Evolutionary conservation across 2,797 vertebrate genomes (phyloP).

Genomic region (Platyrinchus mystaceus): DNA sequence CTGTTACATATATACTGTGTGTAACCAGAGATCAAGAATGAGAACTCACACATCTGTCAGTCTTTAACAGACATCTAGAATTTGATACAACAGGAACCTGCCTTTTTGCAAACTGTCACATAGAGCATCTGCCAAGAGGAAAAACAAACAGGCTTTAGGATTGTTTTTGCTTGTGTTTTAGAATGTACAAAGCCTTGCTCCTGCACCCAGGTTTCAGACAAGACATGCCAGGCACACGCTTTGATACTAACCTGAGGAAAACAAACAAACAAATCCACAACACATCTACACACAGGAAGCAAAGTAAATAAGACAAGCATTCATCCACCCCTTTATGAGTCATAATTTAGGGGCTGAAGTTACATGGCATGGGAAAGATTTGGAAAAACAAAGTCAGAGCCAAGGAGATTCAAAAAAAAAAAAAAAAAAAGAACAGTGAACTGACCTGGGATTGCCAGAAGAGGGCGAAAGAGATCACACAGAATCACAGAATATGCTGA

Average conservation of each 20-base stretch:
- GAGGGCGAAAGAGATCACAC: not conserved
- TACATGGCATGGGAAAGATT: not conserved
- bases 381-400: not conserved
- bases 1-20: not conserved
- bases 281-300: not conserved
- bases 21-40: not conserved
- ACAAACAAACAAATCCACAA: not conserved
- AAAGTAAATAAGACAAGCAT: not conserved
- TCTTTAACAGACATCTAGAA: not conserved
- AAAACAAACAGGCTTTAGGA: not conserved
- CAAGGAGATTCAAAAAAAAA: not conserved
- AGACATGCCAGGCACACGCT: not conserved
- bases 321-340: not conserved
- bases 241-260: not conserved
- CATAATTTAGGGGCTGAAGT: not conserved
- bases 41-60: not conserved
- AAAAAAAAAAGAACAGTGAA: accelerated
- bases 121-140: not conserved
- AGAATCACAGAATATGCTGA: not conserved
- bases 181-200: not conserved
- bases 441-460: not conserved
- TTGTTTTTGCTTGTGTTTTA: not conserved
- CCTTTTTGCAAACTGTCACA: not conserved
- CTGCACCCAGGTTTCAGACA: not conserved
- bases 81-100: not conserved